Percentiles rank a stretch among this genome's conserved stretches.
These are phyloP conservation scores for Corythaeola cristata DNA, from an alignment of 2,113 vertebrate species.

Conservation along the genomic window DNA sequence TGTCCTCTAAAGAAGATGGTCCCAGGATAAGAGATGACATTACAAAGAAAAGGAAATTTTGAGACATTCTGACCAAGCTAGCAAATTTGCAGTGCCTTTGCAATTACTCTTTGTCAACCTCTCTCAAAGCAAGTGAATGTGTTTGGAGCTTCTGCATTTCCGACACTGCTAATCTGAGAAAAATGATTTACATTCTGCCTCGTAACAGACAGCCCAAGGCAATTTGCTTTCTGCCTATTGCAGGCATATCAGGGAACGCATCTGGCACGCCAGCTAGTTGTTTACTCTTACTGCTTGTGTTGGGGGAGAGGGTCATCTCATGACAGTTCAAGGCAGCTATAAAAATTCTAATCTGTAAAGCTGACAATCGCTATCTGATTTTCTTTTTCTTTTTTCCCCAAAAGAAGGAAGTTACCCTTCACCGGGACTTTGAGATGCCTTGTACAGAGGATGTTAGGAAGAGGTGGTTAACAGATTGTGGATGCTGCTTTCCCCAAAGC, in stretches of 20 bases:
- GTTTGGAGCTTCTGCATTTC: neutral
- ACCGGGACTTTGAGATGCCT: neutral
- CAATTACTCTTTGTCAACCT: neutral
- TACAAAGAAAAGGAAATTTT: neutral
- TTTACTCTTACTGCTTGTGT: neutral
- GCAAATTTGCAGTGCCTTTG: neutral
- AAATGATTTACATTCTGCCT: neutral
- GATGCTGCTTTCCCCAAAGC: neutral
- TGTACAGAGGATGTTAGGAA: neutral
- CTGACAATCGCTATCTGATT: neutral
- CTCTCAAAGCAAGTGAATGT: neutral
- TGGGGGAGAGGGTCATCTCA: neutral
- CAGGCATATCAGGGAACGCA: neutral
- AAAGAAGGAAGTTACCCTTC: neutral
- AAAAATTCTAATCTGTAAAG: neutral
- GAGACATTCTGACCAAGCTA: neutral
- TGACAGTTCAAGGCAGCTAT: neutral
- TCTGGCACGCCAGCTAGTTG: neutral
- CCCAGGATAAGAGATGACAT: neutral
- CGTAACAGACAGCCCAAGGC: neutral
- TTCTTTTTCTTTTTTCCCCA: neutral
- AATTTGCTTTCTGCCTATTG: neutral
- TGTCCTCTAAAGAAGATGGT: neutral
- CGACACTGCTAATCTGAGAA: neutral
- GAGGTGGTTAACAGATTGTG: neutral